A percentile compares a stretch with the other conserved stretches of the same genome.
These are phyloP conservation scores for Drosophila asahinai DNA, from an alignment of 1,140 invertebrate species.

Conservation along the genomic window DNA sequence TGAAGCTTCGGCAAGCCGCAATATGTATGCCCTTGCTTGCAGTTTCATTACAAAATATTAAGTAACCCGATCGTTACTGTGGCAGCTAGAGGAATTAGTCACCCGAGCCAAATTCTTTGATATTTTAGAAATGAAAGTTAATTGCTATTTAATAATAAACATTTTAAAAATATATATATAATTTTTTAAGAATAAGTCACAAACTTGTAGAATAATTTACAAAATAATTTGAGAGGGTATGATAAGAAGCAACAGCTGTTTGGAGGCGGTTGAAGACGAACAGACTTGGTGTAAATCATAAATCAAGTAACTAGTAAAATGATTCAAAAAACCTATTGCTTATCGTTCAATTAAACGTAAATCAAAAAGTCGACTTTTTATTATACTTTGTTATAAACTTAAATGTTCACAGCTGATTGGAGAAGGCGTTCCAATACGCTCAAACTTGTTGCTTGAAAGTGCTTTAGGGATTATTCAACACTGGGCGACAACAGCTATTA, in stretches of 20 bases:
- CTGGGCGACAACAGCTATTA: not conserved
- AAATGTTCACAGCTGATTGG: not conserved
- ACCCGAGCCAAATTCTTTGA: no score
- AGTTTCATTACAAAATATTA: no score
- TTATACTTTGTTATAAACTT: no score
- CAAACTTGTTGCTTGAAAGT: conserved; percentile 3
- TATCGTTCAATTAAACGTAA: not conserved
- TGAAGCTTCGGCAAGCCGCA: not conserved
- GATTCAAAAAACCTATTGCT: no score
- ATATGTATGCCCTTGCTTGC: not conserved
- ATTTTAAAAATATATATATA: not conserved
- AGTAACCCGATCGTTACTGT: no score
- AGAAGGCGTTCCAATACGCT: not conserved
- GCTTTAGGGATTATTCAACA: not conserved
- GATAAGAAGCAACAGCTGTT: conserved; percentile 38
- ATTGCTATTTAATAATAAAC: no score
- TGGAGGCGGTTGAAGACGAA: conserved; percentile 5
- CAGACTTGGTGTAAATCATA: conserved; percentile 3
- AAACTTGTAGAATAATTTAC: not conserved
- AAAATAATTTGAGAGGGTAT: not conserved
- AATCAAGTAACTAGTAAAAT: not conserved
- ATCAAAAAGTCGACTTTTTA: no score
- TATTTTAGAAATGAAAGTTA: not conserved
- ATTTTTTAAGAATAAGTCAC: not conserved
- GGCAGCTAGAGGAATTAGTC: no score